These are phyloP conservation scores for Scaptomyza tumidula DNA, from an alignment of 2,888 invertebrate genomes.

Conservation along the genomic window DNA sequence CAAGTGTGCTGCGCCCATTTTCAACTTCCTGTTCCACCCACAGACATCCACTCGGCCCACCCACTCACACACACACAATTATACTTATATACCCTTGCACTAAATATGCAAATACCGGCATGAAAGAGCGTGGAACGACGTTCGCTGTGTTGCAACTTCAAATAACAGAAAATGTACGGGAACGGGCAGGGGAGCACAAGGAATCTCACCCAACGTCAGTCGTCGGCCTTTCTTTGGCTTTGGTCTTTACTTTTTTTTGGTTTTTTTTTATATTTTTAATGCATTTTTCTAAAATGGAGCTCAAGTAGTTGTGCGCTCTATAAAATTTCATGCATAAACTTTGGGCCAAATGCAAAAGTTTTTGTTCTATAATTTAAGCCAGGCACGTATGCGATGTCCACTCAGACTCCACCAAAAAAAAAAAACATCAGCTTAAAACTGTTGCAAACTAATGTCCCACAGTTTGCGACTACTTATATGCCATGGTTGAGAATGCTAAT, in stretches of 20 bases:
- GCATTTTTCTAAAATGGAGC: conserved; percentile 61
- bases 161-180: conserved; percentile 31
- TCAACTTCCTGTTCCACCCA: conserved; percentile 11
- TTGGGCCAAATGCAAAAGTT: conserved; percentile 71
- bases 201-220: neutral
- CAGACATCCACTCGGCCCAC: conserved; percentile 3
- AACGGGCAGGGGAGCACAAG: neutral
- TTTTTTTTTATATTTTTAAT: too few species aligned
- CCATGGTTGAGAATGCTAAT: conserved; percentile 7
- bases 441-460: conserved; percentile 45
- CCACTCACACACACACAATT: neutral
- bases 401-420: neutral
- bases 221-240: conserved; percentile 28
- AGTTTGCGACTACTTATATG: conserved; percentile 27
- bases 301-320: conserved; percentile 71
- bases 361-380: conserved; percentile 73
- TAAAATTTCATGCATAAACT: conserved; percentile 81
- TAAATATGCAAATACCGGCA: conserved; percentile 60
- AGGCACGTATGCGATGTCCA: conserved; percentile 72
- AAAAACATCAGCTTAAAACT: conserved; percentile 41
- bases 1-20: conserved; percentile 57
- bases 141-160: conserved; percentile 50
- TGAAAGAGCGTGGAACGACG: conserved; percentile 31
- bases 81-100: conserved; percentile 29
- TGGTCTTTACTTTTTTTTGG: conserved; percentile 15